Percentiles rank a stretch among this genome's conserved stretches.
These are phyloP conservation scores for Aldabrachelys gigantea DNA, from an alignment of 2,113 vertebrate genomes.

Conservation along the genomic window DNA sequence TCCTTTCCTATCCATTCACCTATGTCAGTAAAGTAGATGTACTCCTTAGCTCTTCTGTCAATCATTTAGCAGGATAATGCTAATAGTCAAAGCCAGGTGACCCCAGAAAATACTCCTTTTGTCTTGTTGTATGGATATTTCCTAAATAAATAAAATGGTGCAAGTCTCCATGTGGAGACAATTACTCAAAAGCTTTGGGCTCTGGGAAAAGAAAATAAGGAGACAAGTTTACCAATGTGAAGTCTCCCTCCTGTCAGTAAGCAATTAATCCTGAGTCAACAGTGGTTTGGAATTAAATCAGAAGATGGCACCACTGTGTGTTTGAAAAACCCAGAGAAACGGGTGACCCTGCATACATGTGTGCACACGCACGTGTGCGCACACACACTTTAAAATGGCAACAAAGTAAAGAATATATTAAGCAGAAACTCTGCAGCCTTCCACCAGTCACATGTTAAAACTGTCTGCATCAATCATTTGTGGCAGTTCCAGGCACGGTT, in stretches of 20 bases:
- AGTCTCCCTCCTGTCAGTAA: not conserved
- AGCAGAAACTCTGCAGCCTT: not conserved
- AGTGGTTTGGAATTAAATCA: not conserved
- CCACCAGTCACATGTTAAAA: not conserved
- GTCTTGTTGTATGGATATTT: not conserved
- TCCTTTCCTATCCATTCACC: not conserved
- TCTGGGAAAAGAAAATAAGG: not conserved
- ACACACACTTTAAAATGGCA: not conserved
- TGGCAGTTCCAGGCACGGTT: not conserved
- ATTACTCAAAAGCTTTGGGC: not conserved
- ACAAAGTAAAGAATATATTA: not conserved
- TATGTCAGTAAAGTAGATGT: not conserved
- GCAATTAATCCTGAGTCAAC: not conserved
- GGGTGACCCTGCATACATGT: not conserved
- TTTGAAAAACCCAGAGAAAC: not conserved
- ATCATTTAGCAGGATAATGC: not conserved
- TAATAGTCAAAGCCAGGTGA: not conserved
- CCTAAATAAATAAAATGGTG: not conserved
- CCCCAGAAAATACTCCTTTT: not conserved
- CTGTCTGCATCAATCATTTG: not conserved
- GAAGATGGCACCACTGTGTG: not conserved
- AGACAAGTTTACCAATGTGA: not conserved
- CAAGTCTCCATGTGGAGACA: not conserved
- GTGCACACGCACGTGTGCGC: not conserved
- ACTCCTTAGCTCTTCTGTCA: not conserved